Evolutionary conservation across 2,888 invertebrate species (phyloP).

Genomic region (Drosophila buzzatii): DNA sequence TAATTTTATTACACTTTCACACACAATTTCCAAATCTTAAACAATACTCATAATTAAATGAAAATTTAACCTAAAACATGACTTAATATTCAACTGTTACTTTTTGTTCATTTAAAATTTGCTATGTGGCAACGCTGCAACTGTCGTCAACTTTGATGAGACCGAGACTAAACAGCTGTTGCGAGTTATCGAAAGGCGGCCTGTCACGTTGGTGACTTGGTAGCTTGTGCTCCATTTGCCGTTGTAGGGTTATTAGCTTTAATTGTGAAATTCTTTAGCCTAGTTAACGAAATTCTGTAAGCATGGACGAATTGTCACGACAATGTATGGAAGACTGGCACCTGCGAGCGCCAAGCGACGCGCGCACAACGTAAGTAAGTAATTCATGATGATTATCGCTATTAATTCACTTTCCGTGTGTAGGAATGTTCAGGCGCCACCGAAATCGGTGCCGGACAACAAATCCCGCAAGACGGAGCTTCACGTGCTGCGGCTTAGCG

Average conservation of each 20-base stretch:
- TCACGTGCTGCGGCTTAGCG: slow-evolving; percentile 89
- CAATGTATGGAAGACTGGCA: slow-evolving; percentile 89
- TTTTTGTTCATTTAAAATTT: not conserved
- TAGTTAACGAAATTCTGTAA: not conserved
- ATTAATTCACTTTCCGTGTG: slow-evolving; percentile 1
- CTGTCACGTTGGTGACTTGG: slow-evolving; percentile 12
- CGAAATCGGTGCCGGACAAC: slow-evolving; percentile 84
- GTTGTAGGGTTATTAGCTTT: slow-evolving; percentile 29
- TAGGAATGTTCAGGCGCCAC: slow-evolving; percentile 84
- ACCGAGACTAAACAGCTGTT: slow-evolving; percentile 24
- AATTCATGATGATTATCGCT: not conserved
- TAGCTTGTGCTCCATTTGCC: slow-evolving; percentile 13
- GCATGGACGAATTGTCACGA: slow-evolving; percentile 87
- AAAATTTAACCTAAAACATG: not conserved
- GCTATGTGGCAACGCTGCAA: slow-evolving; percentile 7
- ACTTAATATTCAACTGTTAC: not conserved
- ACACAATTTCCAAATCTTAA: slow-evolving; percentile 2
- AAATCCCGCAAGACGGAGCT: slow-evolving; percentile 90
- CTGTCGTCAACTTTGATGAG: slow-evolving; percentile 1
- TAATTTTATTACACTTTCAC: slow-evolving; percentile 1
- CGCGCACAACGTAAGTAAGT: slow-evolving; percentile 86
- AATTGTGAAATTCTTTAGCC: slow-evolving; percentile 40
- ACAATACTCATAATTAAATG: not conserved
- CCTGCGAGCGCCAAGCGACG: slow-evolving; percentile 87
- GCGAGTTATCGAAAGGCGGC: slow-evolving; percentile 16